These are phyloP conservation scores for Melanotaenia trifasciata DNA, from an alignment of 2,797 vertebrate species.

Conservation along the genomic window DNA sequence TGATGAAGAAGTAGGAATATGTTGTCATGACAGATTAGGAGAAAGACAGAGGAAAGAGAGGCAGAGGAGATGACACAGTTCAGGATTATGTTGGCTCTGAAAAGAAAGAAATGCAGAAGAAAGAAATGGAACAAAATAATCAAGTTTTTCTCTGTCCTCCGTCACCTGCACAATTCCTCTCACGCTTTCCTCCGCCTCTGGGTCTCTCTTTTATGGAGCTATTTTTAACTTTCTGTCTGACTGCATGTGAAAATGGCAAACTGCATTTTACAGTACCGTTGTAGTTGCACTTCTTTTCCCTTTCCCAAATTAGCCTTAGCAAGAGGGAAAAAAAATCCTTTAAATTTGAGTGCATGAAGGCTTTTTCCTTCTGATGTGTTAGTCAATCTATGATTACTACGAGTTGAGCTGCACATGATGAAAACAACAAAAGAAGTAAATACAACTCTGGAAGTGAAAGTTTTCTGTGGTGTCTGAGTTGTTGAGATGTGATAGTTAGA, in stretches of 20 bases:
- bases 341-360: constrained; percentile 9
- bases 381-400: constrained; percentile 14
- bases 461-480: neutral
- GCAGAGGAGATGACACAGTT: constrained; percentile 31
- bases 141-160: constrained; percentile 15
- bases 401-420: constrained; percentile 8
- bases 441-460: neutral
- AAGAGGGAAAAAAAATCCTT: neutral
- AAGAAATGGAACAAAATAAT: constrained; percentile 9
- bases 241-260: constrained; percentile 18
- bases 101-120: constrained; percentile 13
- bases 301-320: constrained; percentile 21
- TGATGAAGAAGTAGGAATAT: constrained; percentile 20
- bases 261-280: constrained; percentile 6
- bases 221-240: constrained; percentile 37
- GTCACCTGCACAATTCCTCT: constrained; percentile 32
- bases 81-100: constrained; percentile 34
- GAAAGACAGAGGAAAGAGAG: constrained; percentile 36
- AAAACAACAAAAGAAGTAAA: constrained; percentile 10
- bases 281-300: neutral
- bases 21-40: constrained; percentile 38
- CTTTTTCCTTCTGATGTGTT: constrained; percentile 8
- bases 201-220: constrained; percentile 28
- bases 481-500: neutral
- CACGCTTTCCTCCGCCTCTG: neutral